Conservation (phyloP, 2,113 vertebrate species). For the Saccopteryx bilineata region DNA sequence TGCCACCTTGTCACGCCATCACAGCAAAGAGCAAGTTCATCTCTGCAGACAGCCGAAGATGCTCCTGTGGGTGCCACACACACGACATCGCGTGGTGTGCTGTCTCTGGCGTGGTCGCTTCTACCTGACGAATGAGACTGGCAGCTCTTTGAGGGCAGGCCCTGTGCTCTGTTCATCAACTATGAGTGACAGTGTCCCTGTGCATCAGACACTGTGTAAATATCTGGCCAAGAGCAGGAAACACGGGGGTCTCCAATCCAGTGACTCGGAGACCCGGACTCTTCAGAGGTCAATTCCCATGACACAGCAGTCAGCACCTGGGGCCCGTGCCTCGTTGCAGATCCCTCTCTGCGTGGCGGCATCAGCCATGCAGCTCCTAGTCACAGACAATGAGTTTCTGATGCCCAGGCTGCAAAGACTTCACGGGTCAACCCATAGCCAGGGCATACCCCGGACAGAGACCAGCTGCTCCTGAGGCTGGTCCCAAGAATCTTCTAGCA, state of each 20-base stretch:
- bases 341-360: accelerated
- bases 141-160: background rate
- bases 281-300: background rate
- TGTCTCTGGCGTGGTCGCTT: accelerated
- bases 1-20: background rate
- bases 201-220: accelerated
- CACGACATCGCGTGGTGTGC: accelerated
- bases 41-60: background rate
- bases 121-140: background rate
- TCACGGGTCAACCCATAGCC: no score
- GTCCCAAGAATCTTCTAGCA: background rate
- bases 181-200: accelerated
- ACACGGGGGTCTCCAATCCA: accelerated
- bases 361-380: accelerated
- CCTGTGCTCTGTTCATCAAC: accelerated
- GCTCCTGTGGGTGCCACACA: accelerated
- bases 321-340: accelerated
- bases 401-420: background rate
- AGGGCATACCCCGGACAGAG: accelerated
- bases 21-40: background rate
- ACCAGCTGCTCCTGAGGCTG: background rate
- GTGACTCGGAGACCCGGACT: background rate
- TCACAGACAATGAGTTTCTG: background rate
- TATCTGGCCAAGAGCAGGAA: background rate
- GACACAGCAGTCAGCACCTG: background rate